Evolutionary conservation across 2,888 invertebrate genomes (phyloP), one percentile per base, ranked within the genome.

Genomic region (Hydriomena furcata): DNA sequence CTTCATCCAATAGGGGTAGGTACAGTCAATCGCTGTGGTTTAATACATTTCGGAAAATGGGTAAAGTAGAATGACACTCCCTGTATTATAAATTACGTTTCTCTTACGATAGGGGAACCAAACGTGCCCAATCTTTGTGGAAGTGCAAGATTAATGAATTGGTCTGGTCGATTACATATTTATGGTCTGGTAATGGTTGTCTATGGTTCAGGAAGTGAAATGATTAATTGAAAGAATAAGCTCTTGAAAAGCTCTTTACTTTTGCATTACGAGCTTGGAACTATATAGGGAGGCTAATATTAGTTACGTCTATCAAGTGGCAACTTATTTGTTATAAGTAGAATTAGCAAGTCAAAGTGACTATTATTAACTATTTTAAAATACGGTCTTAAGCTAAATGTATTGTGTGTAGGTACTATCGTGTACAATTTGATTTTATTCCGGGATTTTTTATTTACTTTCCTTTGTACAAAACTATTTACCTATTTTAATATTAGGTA

Each of bases 1-100:
- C 63, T 34, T 40, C 52, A 64, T 61, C 61, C 64, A 49, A 55
- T 66, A 66, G 77, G 80, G n/a, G n/a, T n/a, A n/a, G n/a, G 80
- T 68, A 76, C 78, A 85, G 85, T 85, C 84, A 83, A 86, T 86
- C 78, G 76, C 72, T 80, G 86, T 65, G 84, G 86, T 84, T 82
- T 83, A 77, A 80, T 82, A 78, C 78, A 80, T 82, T 79, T 79
- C 71, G 75, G 76, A 77, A 66, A 73, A 73, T 66, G 76, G 69
- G 70, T 66, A 76, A 73, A 76, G 46, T 24, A 75, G 71, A 76
- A 66, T 77, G 83, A 83, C 83, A 75, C 81, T 75, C 84, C 85
- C 86, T 61, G 60, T 61, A 61, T 58, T 64, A 74, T 87, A 82
- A 86, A 85, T 86, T 86, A 86, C 85, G 76, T 73, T 73, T 72